phyloP scores from a whole-genome alignment of 2,888 invertebrate genomes.

The Onchidella celtica region DNA sequence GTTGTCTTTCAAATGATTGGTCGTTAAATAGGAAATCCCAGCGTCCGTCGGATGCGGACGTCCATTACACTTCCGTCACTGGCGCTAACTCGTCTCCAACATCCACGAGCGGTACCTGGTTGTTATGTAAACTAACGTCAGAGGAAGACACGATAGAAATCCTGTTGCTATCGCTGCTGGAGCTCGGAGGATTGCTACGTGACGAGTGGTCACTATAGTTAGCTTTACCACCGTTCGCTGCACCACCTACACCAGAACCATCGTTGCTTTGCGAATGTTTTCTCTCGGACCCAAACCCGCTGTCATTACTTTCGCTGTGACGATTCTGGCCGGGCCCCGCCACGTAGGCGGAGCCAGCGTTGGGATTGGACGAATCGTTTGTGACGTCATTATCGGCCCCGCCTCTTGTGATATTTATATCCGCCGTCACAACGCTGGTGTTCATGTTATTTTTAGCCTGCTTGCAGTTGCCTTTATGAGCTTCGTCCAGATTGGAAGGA shows the following conservation, averaged over 20 bases:
- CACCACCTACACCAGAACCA: neutral
- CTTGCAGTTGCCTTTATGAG: neutral
- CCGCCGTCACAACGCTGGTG: constrained; percentile 24
- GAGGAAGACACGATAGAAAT: constrained; percentile 26
- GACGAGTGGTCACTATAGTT: neutral
- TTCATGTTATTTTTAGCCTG: neutral
- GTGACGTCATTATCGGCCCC: neutral
- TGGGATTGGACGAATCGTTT: neutral
- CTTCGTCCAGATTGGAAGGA: constrained; percentile 8
- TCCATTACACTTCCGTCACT: constrained; percentile 30
- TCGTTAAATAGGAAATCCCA: neutral
- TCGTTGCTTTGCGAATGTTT: constrained; percentile 40
- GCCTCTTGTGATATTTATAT: constrained; percentile 3
- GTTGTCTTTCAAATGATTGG: too few relatives aligned
- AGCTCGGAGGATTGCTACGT: neutral
- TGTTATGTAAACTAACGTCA: neutral
- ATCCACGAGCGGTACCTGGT: neutral
- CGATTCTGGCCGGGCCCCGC: neutral
- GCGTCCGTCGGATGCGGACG: neutral
- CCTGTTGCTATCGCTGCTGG: too few relatives aligned
- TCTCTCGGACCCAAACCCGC: constrained; percentile 40
- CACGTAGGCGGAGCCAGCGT: neutral
- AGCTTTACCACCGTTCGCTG: neutral
- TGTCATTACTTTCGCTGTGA: constrained; percentile 46
- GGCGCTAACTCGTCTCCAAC: constrained; percentile 25